Evolutionary conservation across 1,140 invertebrate species (phyloP).

Genomic region (Tetragnatha versicolor): DNA sequence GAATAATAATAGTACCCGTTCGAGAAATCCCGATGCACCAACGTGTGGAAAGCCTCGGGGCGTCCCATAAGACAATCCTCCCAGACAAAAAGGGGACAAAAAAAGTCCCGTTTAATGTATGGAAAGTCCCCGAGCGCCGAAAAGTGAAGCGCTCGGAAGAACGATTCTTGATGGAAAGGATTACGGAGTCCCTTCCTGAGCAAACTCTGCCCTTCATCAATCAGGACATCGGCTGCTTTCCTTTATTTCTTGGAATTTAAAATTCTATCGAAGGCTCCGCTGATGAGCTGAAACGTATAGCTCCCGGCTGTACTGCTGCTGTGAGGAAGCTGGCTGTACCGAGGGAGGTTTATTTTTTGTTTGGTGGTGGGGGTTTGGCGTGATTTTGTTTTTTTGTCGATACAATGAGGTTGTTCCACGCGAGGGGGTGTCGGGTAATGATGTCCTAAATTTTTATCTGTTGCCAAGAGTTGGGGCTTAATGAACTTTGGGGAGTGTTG

Average conservation of each 20-base stretch:
- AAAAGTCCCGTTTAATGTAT: not conserved
- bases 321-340: not conserved
- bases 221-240: constrained; percentile 27
- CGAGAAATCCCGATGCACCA: too few species aligned
- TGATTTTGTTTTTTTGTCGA: not conserved
- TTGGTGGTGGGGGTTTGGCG: not conserved
- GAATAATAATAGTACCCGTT: too few species aligned
- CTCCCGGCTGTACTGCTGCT: not conserved
- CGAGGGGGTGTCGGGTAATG: not conserved
- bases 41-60: too few species aligned
- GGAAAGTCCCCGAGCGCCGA: constrained; percentile 20
- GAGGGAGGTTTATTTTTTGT: not conserved
- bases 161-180: constrained; percentile 41
- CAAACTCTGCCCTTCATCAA: constrained; percentile 36
- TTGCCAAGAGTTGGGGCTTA: too few species aligned
- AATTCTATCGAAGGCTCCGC: constrained; percentile 14
- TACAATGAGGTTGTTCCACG: not conserved
- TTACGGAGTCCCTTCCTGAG: constrained; percentile 29
- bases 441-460: too few species aligned
- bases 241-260: constrained; percentile 41
- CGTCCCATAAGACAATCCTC: too few species aligned
- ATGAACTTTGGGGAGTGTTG: too few species aligned
- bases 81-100: not conserved
- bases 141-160: constrained; percentile 33
- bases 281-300: constrained; percentile 16